A percentile compares a stretch with the other conserved stretches of the same genome.
phyloP scores from a whole-genome alignment of 2,797 vertebrate species.

The Arrhamphus sclerolepis region DNA sequence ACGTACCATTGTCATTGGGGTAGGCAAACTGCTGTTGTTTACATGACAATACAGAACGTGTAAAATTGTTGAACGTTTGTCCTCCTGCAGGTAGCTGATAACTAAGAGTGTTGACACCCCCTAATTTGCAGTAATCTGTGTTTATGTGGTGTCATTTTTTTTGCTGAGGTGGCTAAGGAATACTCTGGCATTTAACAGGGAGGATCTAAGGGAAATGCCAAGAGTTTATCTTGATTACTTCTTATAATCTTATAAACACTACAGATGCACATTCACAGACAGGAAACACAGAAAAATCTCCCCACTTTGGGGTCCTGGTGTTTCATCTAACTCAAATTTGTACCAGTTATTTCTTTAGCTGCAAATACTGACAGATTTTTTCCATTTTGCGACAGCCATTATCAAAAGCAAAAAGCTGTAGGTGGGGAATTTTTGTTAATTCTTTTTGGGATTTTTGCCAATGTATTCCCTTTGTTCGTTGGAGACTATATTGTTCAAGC shows the following conservation, averaged over 20 bases:
- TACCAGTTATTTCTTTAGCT: constrained; percentile 29
- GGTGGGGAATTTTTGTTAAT: constrained; percentile 13
- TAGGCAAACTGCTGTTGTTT: constrained; percentile 39
- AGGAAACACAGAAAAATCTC: constrained; percentile 30
- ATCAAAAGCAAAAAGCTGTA: constrained; percentile 35
- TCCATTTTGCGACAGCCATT: constrained; percentile 22
- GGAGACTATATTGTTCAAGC: constrained; percentile 29
- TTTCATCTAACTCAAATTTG: constrained; percentile 20
- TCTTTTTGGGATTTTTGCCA: constrained; percentile 26
- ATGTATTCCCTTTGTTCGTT: constrained; percentile 1
- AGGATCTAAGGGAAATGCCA: constrained; percentile 46
- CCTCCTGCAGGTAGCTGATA: constrained; percentile 31
- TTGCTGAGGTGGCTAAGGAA: constrained; percentile 40
- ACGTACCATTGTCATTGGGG: constrained; percentile 3
- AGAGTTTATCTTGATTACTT: constrained; percentile 67
- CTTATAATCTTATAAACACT: constrained; percentile 43
- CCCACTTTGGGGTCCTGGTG: constrained; percentile 18
- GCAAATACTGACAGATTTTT: constrained; percentile 41
- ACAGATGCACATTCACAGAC: constrained; percentile 42
- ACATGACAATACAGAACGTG: constrained; percentile 30
- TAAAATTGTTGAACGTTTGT: constrained; percentile 31
- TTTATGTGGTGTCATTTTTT: constrained; percentile 67
- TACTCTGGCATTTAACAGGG: constrained; percentile 49
- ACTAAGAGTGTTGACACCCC: constrained; percentile 40
- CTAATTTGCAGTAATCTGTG: constrained; percentile 72